Base-by-base conservation (phyloP, 2,113 vertebrate species). In the Heteronetta atricapilla region DNA sequence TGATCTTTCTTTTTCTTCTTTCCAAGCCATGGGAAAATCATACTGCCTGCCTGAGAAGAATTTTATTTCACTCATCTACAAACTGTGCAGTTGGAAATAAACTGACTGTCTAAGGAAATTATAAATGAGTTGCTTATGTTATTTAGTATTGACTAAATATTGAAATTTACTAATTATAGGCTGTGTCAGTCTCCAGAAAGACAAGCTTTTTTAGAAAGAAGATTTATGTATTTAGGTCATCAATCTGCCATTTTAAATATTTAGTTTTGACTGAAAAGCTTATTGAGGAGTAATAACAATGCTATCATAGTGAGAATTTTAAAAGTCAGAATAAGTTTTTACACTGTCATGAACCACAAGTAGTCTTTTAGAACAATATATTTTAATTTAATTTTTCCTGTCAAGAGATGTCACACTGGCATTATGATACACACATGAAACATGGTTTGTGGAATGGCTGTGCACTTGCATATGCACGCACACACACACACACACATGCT, bases 401-500 rank as follows among this genome's bases (percentile, higher is more conserved):
- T 92, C 72, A 44, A 46, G 67, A 62, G n/a, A 12, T 8, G 8
- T 44, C 68, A 29, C 0, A 0, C 20, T 84, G 26, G 36, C 34
- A 33, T 48, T 90, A 33, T 31, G 52, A n/a, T 38, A 11, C 12
- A 64, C 19, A 10, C 53, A 31, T 17, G 34, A 75, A 94, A 66
- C 31, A 23, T 0, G 8, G 55, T 36, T 42, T 55, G 25, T 67
- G 22, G 18, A 69, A 77, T 74, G 10, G 16, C 58, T 36, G 21
- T 33, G 36, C 11, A 11, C 3, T 0, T 21, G 20, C 15, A 12
- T 5, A 0, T 17, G 3, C 8, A 6, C 4, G 6, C 3, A 28
- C 10, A 19, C 4, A 13, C 11, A 36, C 4, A 29, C 2, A 34
- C 19, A 20, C n/a, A n/a, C n/a, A n/a, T n/a, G 15, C 72, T 38